Evolutionary conservation across 1,140 invertebrate genomes (phyloP).

Genomic region (Neelides sp.): DNA sequence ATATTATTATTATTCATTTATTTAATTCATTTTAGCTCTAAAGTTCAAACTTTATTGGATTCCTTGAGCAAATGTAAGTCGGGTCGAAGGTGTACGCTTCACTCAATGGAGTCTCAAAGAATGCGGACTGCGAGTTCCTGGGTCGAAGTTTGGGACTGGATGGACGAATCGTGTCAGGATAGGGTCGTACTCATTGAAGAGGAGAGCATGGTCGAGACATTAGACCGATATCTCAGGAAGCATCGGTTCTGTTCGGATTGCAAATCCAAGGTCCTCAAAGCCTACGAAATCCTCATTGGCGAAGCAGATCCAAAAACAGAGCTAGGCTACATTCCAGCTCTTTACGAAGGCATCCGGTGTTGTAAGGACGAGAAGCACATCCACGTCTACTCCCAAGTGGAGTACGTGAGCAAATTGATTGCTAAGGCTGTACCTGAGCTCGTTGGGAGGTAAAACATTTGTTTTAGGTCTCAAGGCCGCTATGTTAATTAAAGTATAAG

Average conservation of each 20-base stretch:
- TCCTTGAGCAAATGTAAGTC: constrained; percentile 73
- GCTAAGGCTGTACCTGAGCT: constrained; percentile 76
- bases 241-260: constrained; percentile 84
- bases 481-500: constrained; percentile 34
- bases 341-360: constrained; percentile 73
- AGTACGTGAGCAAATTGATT: constrained; percentile 76
- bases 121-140: constrained; percentile 50
- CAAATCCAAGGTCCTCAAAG: constrained; percentile 73
- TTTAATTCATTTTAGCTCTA: constrained; percentile 6
- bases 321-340: constrained; percentile 70
- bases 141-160: constrained; percentile 74
- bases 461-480: background rate
- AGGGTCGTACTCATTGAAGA: constrained; percentile 75
- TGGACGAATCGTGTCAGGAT: constrained; percentile 66
- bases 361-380: constrained; percentile 74
- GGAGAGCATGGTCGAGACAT: constrained; percentile 62
- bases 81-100: constrained; percentile 67
- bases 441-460: constrained; percentile 52
- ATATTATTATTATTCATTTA: constrained; percentile 2
- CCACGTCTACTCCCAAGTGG: constrained; percentile 69
- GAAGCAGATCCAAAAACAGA: constrained; percentile 69
- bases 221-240: constrained; percentile 78
- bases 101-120: constrained; percentile 73
- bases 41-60: constrained; percentile 45
- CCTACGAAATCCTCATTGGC: constrained; percentile 72